Base-by-base conservation (phyloP, 2,888 invertebrate genomes). In the Drosophila meridiana region DNA sequence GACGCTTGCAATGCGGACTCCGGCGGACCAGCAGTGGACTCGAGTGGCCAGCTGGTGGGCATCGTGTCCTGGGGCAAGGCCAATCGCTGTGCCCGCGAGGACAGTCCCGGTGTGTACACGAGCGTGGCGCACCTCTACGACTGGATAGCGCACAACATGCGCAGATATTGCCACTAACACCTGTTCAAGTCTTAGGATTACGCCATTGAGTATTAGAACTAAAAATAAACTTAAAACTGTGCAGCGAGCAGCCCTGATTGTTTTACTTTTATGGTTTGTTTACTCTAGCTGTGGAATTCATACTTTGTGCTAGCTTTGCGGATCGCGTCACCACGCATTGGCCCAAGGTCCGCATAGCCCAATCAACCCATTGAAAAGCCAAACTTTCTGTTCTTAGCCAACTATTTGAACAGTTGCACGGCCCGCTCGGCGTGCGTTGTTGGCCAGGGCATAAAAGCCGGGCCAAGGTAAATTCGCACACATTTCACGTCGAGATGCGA, bases 31-130 rank as follows among this genome's bases (percentile, higher is more conserved):
- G 91, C 87, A 2, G 90, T 91, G 1, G 71, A 76, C 28, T 64
- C 80, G 5, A 66, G 82, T 6, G 90, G 89, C 3, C 69, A 81
- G 14, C 80, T 93, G 82, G 80, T 92, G 95, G 97, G 97, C 38
- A 94, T 97, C 7, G 96, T 97, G 0, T 97, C 97, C 0, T 93
- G 91, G 90, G 92, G 91, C 8, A 78, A 81, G 60, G 86, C 89
- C 0, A 58, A 76, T 61, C 78, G 72, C 9, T 92, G 92, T 65
- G 92, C 87, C 1, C 83, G 81, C 80, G 94, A 95, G 0, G 94
- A 95, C 76, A 95, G 95, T 82, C 97, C 97, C 0, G 97, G 97
- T 0, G 97, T 97, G 3, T 97, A 97, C 92, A 94, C 82, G 2
- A 90, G 81, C 38, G 78, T 91, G 52, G 50, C 71, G 5, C 60